phyloP scores from a whole-genome alignment of 2,113 vertebrate genomes.

The Lampris megalopsis region DNA sequence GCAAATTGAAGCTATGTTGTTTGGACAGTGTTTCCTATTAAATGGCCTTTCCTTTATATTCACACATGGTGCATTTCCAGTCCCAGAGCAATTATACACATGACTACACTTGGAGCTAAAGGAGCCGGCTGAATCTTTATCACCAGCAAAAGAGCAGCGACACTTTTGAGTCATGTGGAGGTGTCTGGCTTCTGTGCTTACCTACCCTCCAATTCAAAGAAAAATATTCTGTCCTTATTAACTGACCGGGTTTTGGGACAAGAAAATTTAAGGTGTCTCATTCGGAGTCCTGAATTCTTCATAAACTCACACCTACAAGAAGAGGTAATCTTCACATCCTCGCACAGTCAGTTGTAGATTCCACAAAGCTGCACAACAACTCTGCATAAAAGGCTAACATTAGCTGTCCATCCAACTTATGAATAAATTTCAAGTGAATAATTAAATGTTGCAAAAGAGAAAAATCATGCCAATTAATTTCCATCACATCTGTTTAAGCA shows the following conservation, averaged over 20 bases:
- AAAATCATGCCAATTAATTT: too few species aligned
- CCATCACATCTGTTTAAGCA: too few species aligned
- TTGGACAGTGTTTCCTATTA: constrained; percentile 79
- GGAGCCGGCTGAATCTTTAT: constrained; percentile 79
- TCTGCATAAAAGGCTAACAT: constrained; percentile 20
- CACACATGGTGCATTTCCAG: constrained; percentile 80
- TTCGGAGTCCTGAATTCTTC: constrained; percentile 63
- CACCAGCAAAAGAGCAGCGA: constrained; percentile 73
- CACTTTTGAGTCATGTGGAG: constrained; percentile 60
- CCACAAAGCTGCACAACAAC: constrained; percentile 14
- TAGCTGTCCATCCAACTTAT: neutral
- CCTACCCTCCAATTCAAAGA: constrained; percentile 77
- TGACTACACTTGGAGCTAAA: constrained; percentile 81
- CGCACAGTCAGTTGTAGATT: constrained; percentile 30
- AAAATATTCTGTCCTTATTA: constrained; percentile 75
- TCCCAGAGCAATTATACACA: constrained; percentile 82
- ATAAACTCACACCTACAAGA: constrained; percentile 49
- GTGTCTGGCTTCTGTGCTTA: constrained; percentile 59
- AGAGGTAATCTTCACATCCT: constrained; percentile 43
- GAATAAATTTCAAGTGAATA: too few species aligned
- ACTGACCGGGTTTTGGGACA: constrained; percentile 59
- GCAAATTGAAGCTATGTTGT: constrained; percentile 74
- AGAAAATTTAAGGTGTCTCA: constrained; percentile 40
- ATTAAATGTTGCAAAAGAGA: too few species aligned
- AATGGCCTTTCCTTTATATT: constrained; percentile 78